These are phyloP conservation scores for Maniola hyperantus DNA, from an alignment of 2,888 invertebrate genomes.

Conservation along the genomic window DNA sequence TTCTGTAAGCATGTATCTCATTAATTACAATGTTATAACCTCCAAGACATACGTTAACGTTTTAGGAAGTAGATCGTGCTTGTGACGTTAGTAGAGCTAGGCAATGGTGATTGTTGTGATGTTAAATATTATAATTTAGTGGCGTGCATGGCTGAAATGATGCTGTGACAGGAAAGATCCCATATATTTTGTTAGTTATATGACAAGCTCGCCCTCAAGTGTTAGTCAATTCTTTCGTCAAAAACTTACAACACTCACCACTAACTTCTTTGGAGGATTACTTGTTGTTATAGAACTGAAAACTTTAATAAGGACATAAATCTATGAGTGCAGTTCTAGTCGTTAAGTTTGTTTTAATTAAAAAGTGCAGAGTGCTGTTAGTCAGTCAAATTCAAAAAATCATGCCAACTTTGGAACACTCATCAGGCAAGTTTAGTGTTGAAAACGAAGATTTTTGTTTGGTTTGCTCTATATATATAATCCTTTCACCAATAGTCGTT, in stretches of 20 bases:
- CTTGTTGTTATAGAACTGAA: constrained; percentile 75
- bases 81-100: constrained; percentile 23
- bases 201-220: constrained; percentile 39
- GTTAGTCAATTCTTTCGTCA: constrained; percentile 73
- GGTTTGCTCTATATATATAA: constrained; percentile 38
- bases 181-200: constrained; percentile 37
- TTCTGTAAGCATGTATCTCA: background rate
- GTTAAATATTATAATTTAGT: constrained; percentile 22
- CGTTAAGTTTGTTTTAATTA: constrained; percentile 53
- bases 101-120: constrained; percentile 29
- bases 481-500: constrained; percentile 60
- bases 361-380: constrained; percentile 77
- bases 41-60: background rate
- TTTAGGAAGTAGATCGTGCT: constrained; percentile 26
- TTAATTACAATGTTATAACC: background rate
- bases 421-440: constrained; percentile 68
- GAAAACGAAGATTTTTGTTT: constrained; percentile 76
- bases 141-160: constrained; percentile 33
- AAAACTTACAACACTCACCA: constrained; percentile 80
- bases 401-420: constrained; percentile 75
- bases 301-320: constrained; percentile 72
- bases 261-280: constrained; percentile 75
- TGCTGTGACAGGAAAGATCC: constrained; percentile 28
- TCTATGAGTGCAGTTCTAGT: constrained; percentile 71
- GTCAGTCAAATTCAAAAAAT: constrained; percentile 64